A percentile compares a stretch with the other conserved stretches of the same genome.
phyloP scores from a whole-genome alignment of 1,140 invertebrate species.

The Thaumetopoea pityocampa region DNA sequence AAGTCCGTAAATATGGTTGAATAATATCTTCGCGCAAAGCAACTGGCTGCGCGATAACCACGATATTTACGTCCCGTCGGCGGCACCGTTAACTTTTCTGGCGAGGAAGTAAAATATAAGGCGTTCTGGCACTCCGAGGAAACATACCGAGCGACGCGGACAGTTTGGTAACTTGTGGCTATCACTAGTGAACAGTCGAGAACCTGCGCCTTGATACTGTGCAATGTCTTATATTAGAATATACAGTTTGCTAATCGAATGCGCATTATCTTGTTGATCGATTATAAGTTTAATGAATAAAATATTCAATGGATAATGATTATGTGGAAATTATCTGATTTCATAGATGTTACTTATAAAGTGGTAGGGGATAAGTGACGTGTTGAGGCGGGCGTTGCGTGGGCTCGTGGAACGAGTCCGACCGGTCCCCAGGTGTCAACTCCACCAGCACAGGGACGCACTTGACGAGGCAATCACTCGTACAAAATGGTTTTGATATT shows the following conservation, averaged over 20 bases:
- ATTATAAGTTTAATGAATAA: background rate
- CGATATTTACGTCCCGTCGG: slow-evolving; percentile 2
- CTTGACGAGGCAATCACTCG: slow-evolving; percentile 1
- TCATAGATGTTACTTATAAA: slow-evolving; percentile 16
- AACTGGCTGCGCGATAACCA: background rate
- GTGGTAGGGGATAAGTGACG: slow-evolving; percentile 30
- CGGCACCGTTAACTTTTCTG: slow-evolving; percentile 16
- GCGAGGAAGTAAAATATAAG: slow-evolving; percentile 22
- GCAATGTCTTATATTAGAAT: background rate
- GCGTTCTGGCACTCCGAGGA: slow-evolving; percentile 39
- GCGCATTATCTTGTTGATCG: slow-evolving; percentile 8
- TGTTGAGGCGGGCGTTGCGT: slow-evolving; percentile 46
- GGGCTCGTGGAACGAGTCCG: slow-evolving; percentile 56
- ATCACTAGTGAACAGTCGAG: slow-evolving; percentile 38
- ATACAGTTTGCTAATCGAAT: background rate
- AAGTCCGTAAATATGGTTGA: background rate
- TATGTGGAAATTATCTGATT: slow-evolving; percentile 3
- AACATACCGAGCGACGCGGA: slow-evolving; percentile 50
- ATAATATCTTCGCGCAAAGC: background rate
- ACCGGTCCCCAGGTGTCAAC: slow-evolving; percentile 66
- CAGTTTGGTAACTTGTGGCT: slow-evolving; percentile 47
- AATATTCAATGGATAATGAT: slow-evolving; percentile 7
- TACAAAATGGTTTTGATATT: background rate
- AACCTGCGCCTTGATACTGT: slow-evolving; percentile 24
- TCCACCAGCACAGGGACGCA: slow-evolving; percentile 34